Evolutionary conservation across 1,140 invertebrate genomes (phyloP).

Genomic region (Rhagoletis pomonella): DNA sequence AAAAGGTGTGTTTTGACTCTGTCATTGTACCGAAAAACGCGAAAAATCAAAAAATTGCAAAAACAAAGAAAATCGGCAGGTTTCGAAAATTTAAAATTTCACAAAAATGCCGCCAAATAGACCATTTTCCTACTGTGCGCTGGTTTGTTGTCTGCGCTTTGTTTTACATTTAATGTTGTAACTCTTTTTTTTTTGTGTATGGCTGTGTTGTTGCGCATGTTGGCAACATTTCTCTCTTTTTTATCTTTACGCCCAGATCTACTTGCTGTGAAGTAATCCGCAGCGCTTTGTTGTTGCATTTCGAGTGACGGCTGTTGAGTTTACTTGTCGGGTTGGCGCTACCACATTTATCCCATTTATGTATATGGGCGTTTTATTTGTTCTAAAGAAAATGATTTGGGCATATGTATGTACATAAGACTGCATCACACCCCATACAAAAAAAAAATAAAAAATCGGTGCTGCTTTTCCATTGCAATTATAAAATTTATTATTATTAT

Average conservation of each 20-base stretch:
- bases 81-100: no score
- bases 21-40: no score
- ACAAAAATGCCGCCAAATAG: no score
- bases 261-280: not conserved
- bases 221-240: slow-evolving; percentile 15
- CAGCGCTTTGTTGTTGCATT: slow-evolving; percentile 21
- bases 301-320: slow-evolving; percentile 33
- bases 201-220: not conserved
- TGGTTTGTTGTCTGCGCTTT: slow-evolving; percentile 17
- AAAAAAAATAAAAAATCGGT: no score
- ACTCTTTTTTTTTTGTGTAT: slow-evolving; percentile 56
- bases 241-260: not conserved
- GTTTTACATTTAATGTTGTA: not conserved
- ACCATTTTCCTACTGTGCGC: slow-evolving; percentile 58
- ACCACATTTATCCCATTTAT: not conserved
- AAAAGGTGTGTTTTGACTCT: no score
- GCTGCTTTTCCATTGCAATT: no score
- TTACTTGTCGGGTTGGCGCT: not conserved
- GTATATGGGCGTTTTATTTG: not conserved
- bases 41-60: no score
- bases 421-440: no score
- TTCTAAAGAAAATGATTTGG: not conserved
- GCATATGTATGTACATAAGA: not conserved
- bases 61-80: no score
- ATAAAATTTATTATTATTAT: no score